Percentiles rank a stretch among this genome's conserved stretches.
phyloP scores from a whole-genome alignment of 2,888 invertebrate species.

The Dasysyrphus albostriatus region DNA sequence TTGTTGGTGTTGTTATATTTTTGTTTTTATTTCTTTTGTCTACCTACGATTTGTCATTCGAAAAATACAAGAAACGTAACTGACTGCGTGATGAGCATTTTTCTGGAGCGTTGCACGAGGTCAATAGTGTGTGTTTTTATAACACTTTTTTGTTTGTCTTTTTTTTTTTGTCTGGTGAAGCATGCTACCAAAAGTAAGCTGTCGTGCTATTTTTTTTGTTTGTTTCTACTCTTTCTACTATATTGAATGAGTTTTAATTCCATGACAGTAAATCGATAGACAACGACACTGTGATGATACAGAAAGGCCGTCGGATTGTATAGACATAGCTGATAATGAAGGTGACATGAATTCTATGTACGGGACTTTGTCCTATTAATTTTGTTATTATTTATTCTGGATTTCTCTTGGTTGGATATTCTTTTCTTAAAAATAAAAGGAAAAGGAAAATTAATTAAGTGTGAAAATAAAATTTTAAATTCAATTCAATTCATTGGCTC shows the following conservation, averaged over 20 bases:
- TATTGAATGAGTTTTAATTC: conserved; percentile 59
- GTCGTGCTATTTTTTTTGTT: conserved; percentile 1
- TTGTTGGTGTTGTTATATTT: not conserved
- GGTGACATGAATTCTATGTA: conserved; percentile 57
- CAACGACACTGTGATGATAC: conserved; percentile 15
- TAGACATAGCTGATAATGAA: not conserved
- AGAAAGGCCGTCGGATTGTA: conserved; percentile 7
- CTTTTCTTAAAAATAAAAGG: not conserved
- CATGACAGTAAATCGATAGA: conserved; percentile 35
- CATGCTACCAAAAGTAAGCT: conserved; percentile 15
- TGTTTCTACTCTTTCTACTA: conserved; percentile 3
- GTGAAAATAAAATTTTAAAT: not conserved
- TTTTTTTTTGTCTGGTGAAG: conserved; percentile 1
- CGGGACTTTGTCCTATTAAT: conserved; percentile 60
- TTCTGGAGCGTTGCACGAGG: conserved; percentile 75
- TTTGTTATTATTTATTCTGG: conserved; percentile 24
- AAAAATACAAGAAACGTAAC: conserved; percentile 56
- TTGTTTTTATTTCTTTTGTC: not conserved
- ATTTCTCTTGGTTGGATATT: conserved; percentile 3
- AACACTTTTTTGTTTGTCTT: conserved; percentile 11
- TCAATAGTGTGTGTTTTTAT: conserved; percentile 58
- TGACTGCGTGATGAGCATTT: conserved; percentile 74
- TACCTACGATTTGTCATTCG: conserved; percentile 28
- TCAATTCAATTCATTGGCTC: not conserved
- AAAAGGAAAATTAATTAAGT: not conserved